Conservation (phyloP, 2,113 vertebrate species). For the Pica pica region DNA sequence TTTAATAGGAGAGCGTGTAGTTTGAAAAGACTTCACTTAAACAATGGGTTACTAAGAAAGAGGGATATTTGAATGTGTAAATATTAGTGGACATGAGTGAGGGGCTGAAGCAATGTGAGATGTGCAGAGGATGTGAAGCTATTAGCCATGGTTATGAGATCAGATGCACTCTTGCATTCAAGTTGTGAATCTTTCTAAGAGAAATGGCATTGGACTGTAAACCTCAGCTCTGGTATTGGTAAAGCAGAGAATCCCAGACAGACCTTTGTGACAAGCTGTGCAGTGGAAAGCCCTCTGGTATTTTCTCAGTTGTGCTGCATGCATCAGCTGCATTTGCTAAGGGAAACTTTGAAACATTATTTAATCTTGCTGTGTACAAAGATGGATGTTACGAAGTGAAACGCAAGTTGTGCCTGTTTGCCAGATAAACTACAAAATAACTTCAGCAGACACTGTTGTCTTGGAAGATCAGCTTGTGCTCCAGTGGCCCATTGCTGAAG, state of each 20-base stretch:
- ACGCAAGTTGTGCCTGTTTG: neutral
- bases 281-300: neutral
- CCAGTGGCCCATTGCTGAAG: neutral
- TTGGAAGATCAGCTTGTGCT: neutral
- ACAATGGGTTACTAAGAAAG: neutral
- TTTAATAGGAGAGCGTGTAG: neutral
- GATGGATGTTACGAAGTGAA: neutral
- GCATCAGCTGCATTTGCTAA: neutral
- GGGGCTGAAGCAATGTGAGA: neutral
- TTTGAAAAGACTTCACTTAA: neutral
- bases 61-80: neutral
- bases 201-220: neutral
- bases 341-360: neutral
- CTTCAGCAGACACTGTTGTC: neutral
- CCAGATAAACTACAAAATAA: neutral
- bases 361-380: neutral
- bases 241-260: neutral
- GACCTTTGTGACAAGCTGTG: neutral
- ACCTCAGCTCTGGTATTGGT: neutral
- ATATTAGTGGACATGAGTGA: neutral
- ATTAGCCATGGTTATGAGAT: neutral
- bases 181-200: neutral
- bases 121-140: neutral
- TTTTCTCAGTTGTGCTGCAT: neutral
- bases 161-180: neutral